Base-by-base conservation (phyloP, 2,888 invertebrate species). In the Aporophyla nigra region DNA sequence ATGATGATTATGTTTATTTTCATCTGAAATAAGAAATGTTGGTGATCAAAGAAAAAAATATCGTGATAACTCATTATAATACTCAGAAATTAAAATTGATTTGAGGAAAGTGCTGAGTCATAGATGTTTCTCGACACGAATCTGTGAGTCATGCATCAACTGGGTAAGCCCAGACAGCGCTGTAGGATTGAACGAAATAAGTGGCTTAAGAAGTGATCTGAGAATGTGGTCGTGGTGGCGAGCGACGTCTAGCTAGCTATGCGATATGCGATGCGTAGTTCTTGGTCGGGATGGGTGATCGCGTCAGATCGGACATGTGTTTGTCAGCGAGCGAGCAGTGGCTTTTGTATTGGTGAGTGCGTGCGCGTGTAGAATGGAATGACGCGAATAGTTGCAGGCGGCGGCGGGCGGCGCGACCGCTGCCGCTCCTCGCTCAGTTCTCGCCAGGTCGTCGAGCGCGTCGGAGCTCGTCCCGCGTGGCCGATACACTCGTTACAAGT, bases 381-480 rank as follows among this genome's bases (percentile, higher is more conserved):
- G 95, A 96, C 95, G 96, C 95, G 96, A 95, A 96, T 95, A 94
- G 92, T 93, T 94, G 95, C 93, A 93, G 91, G 93, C 93, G 91
- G 88, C 83, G 83, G 89, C 89, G 88, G 87, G 90, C 89, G 89
- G 90, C 85, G 87, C 91, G 90, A 88, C 91, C 89, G 90, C 89
- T 89, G 83, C 80, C 83, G 70, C 84, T 83, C 78, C 83, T 84
- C 88, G 85, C 87, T 93, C 96, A 96, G 96, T 95, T 91, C 91
- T 92, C 92, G 92, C 89, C 90, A 91, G 90, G 87, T 89, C 94
- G 92, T 90, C 93, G 93, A 90, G 91, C 93, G 93, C 91, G 91
- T 92, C 95, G 93, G 93, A 94, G 93, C 95, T 96, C 96, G 93
- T 92, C 78, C 79, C 78, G 89, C 93, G 96, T 95, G 96, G 96